Evolutionary conservation across 2,113 vertebrate species (phyloP), one percentile per base, ranked within the genome.

Genomic region (Aix galericulata): DNA sequence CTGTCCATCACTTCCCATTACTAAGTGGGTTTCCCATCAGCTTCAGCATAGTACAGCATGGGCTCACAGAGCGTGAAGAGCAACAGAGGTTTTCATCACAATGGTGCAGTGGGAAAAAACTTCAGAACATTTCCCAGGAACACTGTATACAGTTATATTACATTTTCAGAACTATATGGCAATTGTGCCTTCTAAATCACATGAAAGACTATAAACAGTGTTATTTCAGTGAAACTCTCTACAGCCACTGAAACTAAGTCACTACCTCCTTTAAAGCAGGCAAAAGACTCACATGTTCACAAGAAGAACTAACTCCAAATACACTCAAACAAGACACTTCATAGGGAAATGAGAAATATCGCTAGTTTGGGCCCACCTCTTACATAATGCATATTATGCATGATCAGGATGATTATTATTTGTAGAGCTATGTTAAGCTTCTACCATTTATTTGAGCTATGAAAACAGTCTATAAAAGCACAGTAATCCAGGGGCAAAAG

Each of bases 81-180:
- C 82, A 77, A 44, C 42, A 73, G 58, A 72, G 29, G 32, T 52
- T 83, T 95, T 86, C 71, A 68, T 73, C 85, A 94, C 88, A 86
- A 42, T 7, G 8, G 62, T 58, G 66, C 78, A 76, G 79, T 0
- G 0, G 53, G 48, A 86, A 56, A 82, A 55, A 59, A 66, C 68
- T 93, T 93, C 29, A 52, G 60, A 86, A 69, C 40, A 40, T 84
- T 93, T 95, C 73, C 79, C 82, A 81, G n/a, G 76, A 86, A 91
- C 0, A 0, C 21, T 27, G 7, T 1, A 6, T 23, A 85, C 42
- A 90, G n/a, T 78, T 90, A 78, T 9, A 86, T 60, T 52, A 86
- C 55, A 58, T 60, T 42, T 94, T 79, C 69, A 88, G 68, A 94
- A 78, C 4, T 82, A 58, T 17, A 67, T 76, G 75, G 86, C 84